Base-by-base conservation (phyloP, 1,140 invertebrate species). In the Coelopa frigida region DNA sequence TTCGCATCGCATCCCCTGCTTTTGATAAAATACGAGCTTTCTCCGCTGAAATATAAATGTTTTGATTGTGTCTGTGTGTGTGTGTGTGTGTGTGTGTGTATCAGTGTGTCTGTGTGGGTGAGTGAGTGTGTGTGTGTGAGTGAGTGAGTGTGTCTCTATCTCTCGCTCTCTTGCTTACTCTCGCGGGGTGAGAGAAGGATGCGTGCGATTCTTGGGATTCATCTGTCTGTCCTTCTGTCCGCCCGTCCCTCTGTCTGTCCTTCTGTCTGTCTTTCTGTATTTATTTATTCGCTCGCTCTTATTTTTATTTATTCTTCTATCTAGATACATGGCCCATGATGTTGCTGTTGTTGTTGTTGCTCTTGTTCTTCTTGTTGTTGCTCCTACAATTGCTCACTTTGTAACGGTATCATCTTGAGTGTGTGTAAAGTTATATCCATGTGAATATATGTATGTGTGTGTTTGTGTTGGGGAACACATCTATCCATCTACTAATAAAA, bases 21-120 rank as follows among this genome's bases (percentile, higher is more conserved):
- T 68, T 68, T 68, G 64, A 68, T 68, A 68, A 68, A 64, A 68
- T 68, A 68, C 64, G 64, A 68, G 63, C 61, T 68, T 68, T 68
- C 63, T 67, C 63, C 63, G 62, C 59, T 66, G 62, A 67, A 67
- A 66, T 66, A 66, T 67, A 61, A 59, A 59, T 61, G 55, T 59
- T 65, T 52, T 53, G 57, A 64, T 53, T 61, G 56, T 61, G 51
- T 59, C 55, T 42, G 18, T 48, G 31, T 35, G 15, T 24, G 10
- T 48, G 8, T 41, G 20, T 42, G 12, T 17, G 38, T 46, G n/a
- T 44, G 27, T 53, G 24, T 49, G 46, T 47, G 33, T 58, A 50
- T 49, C 49, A 52, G 33, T 54, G 40, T 44, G 23, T 47, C 24
- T 38, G 27, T 36, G 27, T 35, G 24, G 27, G 7, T 17, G 27